These are phyloP conservation scores for Myrmecophaga tridactyla DNA, from an alignment of 2,113 vertebrate species.

Conservation along the genomic window DNA sequence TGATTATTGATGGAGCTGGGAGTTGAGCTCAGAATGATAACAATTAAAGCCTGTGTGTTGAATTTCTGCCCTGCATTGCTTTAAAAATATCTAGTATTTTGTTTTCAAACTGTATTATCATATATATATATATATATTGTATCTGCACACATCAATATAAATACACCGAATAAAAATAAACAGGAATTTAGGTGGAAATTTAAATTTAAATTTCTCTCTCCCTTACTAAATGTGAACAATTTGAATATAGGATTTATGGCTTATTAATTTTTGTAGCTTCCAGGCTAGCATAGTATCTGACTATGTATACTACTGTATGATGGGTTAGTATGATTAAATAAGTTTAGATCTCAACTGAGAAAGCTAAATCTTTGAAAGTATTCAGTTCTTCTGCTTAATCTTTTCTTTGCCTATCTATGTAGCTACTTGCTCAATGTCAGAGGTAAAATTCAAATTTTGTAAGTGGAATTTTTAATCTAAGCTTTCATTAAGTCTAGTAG, in stretches of 20 bases:
- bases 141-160: not conserved
- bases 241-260: not conserved
- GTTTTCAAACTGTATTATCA: not conserved
- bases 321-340: not conserved
- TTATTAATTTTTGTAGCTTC: not conserved
- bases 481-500: not conserved
- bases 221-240: not conserved
- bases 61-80: not conserved
- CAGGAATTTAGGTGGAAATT: not conserved
- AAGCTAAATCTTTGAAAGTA: not conserved
- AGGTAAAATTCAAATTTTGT: not conserved
- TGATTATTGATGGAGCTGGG: not conserved
- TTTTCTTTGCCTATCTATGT: not conserved
- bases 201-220: not conserved
- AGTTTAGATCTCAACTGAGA: not conserved
- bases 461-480: slow-evolving; percentile 21
- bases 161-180: not conserved
- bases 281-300: not conserved
- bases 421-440: not conserved
- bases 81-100: not conserved
- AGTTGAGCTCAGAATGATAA: not conserved
- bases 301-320: not conserved
- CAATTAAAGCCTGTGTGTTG: not conserved
- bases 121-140: no score
- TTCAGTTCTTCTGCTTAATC: not conserved